Evolutionary conservation across 2,113 vertebrate species (phyloP).

Genomic region (Arothron firmamentum): DNA sequence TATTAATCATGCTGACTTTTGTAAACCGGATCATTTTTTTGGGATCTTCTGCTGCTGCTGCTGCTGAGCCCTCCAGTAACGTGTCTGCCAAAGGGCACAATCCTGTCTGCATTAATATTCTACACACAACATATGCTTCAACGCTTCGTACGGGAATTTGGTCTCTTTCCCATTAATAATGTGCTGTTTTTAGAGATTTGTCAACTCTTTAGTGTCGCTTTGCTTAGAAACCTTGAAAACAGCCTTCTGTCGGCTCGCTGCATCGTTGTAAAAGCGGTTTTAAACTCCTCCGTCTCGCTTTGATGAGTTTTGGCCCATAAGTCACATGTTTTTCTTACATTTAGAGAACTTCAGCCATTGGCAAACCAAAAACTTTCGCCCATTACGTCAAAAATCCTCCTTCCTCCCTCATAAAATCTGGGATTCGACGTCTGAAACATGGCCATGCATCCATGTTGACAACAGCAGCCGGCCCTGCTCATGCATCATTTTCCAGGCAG

Average conservation of each 20-base stretch:
- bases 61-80: slow-evolving; percentile 22
- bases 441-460: slow-evolving; percentile 14
- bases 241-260: background rate
- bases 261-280: slow-evolving; percentile 3
- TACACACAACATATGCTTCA: slow-evolving; percentile 37
- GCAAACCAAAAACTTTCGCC: slow-evolving; percentile 3
- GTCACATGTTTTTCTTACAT: too few relatives aligned
- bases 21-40: too few relatives aligned
- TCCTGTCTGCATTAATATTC: slow-evolving; percentile 41
- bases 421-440: slow-evolving; percentile 16
- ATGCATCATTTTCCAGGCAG: slow-evolving; percentile 57
- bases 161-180: slow-evolving; percentile 36
- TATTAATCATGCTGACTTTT: too few relatives aligned
- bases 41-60: background rate
- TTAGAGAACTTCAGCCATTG: too few relatives aligned
- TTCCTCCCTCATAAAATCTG: slow-evolving; percentile 8
- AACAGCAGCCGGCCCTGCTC: slow-evolving; percentile 38
- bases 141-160: slow-evolving; percentile 11
- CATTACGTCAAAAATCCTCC: slow-evolving; percentile 1
- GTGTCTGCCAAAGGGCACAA: slow-evolving; percentile 33
- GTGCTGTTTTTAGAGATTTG: slow-evolving; percentile 24
- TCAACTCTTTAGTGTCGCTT: slow-evolving; percentile 6
- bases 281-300: slow-evolving; percentile 8
- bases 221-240: slow-evolving; percentile 19
- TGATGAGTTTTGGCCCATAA: background rate